These are phyloP conservation scores for Eueremaeus valkanovi DNA, from an alignment of 2,888 invertebrate species.

Conservation along the genomic window DNA sequence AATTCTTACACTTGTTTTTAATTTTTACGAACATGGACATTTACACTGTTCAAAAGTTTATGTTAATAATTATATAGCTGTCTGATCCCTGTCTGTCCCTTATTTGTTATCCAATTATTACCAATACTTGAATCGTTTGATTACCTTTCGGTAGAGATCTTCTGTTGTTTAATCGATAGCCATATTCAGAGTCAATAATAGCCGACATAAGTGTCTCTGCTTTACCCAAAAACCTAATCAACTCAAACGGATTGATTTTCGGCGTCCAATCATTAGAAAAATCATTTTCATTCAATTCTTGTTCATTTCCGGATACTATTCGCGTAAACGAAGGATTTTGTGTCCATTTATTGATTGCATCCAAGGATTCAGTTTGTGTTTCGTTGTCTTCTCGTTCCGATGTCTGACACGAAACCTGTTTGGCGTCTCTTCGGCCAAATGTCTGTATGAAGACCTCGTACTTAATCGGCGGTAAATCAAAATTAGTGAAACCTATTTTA, in stretches of 20 bases:
- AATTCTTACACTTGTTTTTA: too few species aligned
- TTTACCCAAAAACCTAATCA: constrained; percentile 10
- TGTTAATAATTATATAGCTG: too few species aligned
- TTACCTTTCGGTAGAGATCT: constrained; percentile 10
- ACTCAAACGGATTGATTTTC: constrained; percentile 19
- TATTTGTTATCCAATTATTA: too few species aligned
- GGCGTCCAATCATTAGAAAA: not conserved
- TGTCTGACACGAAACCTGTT: constrained; percentile 19
- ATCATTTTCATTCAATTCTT: not conserved
- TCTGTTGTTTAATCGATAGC: not conserved
- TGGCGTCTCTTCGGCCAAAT: constrained; percentile 24
- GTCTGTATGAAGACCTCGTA: constrained; percentile 42
- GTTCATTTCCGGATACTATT: not conserved
- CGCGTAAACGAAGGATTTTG: constrained; percentile 16
- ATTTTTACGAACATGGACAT: too few species aligned
- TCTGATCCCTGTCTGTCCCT: too few species aligned
- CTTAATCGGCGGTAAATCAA: constrained; percentile 20
- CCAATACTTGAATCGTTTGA: too few species aligned
- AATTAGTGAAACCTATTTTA: constrained; percentile 5
- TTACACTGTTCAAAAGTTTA: too few species aligned
- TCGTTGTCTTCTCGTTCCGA: constrained; percentile 9
- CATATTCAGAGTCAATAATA: constrained; percentile 22
- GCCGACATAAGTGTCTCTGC: constrained; percentile 7
- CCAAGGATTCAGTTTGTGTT: constrained; percentile 60
- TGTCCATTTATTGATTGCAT: constrained; percentile 60